phyloP scores from a whole-genome alignment of 2,113 vertebrate species.

The Anolis carolinensis region DNA sequence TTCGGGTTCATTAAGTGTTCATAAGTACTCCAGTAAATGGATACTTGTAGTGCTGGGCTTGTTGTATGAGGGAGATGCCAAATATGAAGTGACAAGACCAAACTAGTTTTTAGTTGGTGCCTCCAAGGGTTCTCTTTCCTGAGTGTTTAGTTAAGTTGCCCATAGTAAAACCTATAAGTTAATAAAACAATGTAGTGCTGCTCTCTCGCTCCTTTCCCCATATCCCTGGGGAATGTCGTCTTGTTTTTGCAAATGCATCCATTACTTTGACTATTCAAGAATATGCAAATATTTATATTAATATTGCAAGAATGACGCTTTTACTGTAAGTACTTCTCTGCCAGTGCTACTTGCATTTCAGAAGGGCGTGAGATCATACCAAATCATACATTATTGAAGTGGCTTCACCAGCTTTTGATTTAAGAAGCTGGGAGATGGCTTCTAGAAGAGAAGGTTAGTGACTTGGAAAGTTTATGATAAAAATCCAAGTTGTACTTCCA shows the following conservation, averaged over 20 bases:
- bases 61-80: neutral
- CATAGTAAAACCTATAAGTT: neutral
- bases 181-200: neutral
- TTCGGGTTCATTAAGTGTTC: neutral
- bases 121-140: neutral
- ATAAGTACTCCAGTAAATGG: neutral
- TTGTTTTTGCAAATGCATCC: neutral
- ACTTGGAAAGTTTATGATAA: neutral
- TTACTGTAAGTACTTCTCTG: neutral
- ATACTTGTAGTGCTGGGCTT: neutral
- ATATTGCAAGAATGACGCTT: neutral
- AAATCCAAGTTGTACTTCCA: neutral
- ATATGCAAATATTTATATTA: neutral
- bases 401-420: neutral
- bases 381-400: neutral
- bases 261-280: neutral
- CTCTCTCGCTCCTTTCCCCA: neutral
- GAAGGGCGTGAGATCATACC: neutral
- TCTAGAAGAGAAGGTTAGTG: neutral
- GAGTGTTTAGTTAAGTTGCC: neutral
- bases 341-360: neutral
- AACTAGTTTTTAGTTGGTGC: rapidly evolving
- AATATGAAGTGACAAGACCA: slow-evolving; percentile 6
- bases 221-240: neutral
- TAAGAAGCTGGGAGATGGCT: neutral